Evolutionary conservation across 2,113 vertebrate species (phyloP), one percentile per base, ranked within the genome.

Genomic region (Melanerpes aurifrons): DNA sequence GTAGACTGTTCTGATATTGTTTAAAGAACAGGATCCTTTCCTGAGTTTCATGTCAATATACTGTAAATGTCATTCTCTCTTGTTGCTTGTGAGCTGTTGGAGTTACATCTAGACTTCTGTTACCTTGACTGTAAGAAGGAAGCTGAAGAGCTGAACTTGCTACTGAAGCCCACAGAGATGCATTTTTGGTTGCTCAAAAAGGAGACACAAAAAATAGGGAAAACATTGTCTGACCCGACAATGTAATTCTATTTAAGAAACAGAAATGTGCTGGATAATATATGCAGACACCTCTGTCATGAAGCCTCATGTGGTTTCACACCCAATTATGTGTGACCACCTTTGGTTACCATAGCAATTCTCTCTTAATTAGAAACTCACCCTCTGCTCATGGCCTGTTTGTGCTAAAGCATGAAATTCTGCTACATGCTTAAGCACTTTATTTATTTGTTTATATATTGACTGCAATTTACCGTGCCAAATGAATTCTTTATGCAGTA

Each of bases 311-410:
- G 76, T 73, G 66, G 68, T 70, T 96, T 94, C 74, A 95, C 82
- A 86, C 94, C 54, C 85, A 83, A 89, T 96, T 97, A 86, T 78
- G 85, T 92, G 79, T 95, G 92, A 94, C 82, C 94, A 96, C 87
- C 86, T 91, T 95, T 93, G 86, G 92, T 96, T 96, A 86, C 95
- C 95, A 95, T 93, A 90, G 95, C 82, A 94, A 95, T 97, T 91
- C 43, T 69, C 47, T 96, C 83, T 84, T 88, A 89, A 96, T 96
- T 94, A 95, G 90, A 93, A 89, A 84, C 80, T 94, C 77, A 82
- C 77, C 86, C 80, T 89, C 74, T 87, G 73, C 40, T 94, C n/a
- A 18, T 90, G 93, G 87, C 71, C 93, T 77, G 54, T 90, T 90
- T 88, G 66, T 86, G 59, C 82, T 81, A 68, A 85, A 86, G 70